phyloP scores from a whole-genome alignment of 2,797 vertebrate species.

The Spinibarbus caldwelli region DNA sequence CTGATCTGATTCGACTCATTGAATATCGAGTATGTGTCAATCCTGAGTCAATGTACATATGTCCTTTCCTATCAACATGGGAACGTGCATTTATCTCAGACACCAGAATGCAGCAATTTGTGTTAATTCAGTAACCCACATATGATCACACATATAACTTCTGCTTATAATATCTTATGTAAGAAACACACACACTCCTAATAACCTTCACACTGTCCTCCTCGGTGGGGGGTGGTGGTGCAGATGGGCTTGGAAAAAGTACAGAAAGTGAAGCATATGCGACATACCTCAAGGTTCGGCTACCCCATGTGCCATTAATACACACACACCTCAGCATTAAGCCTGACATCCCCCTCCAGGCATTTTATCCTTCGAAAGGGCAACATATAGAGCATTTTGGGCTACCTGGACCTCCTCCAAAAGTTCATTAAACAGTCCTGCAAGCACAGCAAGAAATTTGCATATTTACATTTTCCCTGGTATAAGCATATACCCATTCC shows the following conservation, averaged over 20 bases:
- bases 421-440: neutral
- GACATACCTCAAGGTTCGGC: conserved; percentile 27
- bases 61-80: no score
- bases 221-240: conserved; percentile 27
- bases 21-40: no score
- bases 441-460: neutral
- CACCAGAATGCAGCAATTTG: no score
- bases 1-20: no score
- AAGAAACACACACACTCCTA: neutral
- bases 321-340: neutral
- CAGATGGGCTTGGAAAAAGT: conserved; percentile 20
- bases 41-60: no score
- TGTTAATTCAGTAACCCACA: no score
- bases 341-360: neutral
- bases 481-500: neutral
- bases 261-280: conserved; percentile 43
- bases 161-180: no score
- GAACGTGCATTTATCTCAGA: no score
- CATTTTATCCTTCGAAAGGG: conserved; percentile 16
- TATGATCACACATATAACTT: no score
- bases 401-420: neutral
- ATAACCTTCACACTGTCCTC: conserved; percentile 24
- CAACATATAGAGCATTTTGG: conserved; percentile 9
- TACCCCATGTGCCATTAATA: conserved; percentile 38
- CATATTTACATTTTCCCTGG: neutral